phyloP scores from a whole-genome alignment of 2,888 invertebrate species.

The Leptinotarsa tumamoca region DNA sequence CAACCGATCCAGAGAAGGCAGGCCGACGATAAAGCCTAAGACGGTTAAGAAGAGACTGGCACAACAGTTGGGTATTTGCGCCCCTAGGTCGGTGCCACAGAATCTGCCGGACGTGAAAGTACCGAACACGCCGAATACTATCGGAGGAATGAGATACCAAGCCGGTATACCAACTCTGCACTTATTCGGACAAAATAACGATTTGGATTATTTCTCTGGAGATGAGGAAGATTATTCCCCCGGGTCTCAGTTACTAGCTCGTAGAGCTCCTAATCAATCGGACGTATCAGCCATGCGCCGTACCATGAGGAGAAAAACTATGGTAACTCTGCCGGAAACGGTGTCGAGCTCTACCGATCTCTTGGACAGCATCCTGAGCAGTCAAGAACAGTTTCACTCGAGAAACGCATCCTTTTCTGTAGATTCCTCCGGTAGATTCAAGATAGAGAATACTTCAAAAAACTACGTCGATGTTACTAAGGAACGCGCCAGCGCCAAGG shows the following conservation, averaged over 20 bases:
- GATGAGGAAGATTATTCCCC: slow-evolving; percentile 47
- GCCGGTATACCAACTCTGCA: slow-evolving; percentile 71
- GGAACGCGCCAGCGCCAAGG: slow-evolving; percentile 31
- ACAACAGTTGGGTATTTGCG: slow-evolving; percentile 67
- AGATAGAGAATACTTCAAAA: slow-evolving; percentile 63
- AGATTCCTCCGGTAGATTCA: slow-evolving; percentile 74
- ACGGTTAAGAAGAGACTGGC: slow-evolving; percentile 69
- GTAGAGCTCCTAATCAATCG: slow-evolving; percentile 66
- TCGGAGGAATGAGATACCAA: slow-evolving; percentile 56
- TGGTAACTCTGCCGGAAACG: slow-evolving; percentile 62
- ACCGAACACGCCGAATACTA: slow-evolving; percentile 43
- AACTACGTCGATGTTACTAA: slow-evolving; percentile 41
- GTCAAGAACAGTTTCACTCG: slow-evolving; percentile 79
- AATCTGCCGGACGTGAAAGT: slow-evolving; percentile 61
- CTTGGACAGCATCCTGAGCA: slow-evolving; percentile 77
- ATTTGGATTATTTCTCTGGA: slow-evolving; percentile 76
- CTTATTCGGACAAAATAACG: slow-evolving; percentile 76
- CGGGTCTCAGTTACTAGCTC: slow-evolving; percentile 45
- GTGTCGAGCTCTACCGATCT: slow-evolving; percentile 71
- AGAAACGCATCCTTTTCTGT: slow-evolving; percentile 72
- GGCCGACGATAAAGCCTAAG: slow-evolving; percentile 45
- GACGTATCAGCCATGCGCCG: slow-evolving; percentile 61
- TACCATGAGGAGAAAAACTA: slow-evolving; percentile 66
- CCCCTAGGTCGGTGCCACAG: slow-evolving; percentile 60
- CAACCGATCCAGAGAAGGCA: background rate